Evolutionary conservation across 1,140 invertebrate genomes (phyloP).

Genomic region (Ceratosolen fusciceps): DNA sequence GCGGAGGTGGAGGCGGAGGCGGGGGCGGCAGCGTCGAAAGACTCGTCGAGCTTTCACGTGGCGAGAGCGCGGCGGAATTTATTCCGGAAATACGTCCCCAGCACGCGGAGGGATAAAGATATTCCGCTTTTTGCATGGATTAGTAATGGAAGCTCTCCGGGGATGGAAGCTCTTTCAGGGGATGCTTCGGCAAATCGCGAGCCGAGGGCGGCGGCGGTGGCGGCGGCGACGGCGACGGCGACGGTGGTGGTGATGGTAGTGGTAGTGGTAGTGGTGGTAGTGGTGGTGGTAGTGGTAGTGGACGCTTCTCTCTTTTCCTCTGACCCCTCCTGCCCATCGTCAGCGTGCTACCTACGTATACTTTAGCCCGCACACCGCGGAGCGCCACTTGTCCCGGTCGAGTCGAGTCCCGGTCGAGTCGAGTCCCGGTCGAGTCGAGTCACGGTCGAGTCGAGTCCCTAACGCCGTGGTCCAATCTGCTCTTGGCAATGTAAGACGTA

Average conservation of each 20-base stretch:
- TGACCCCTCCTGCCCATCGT: background rate
- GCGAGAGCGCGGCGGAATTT: slow-evolving; percentile 62
- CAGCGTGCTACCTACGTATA: background rate
- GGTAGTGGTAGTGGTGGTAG: too few relatives aligned
- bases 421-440: too few relatives aligned
- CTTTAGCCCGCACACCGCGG: too few relatives aligned
- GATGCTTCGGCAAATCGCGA: slow-evolving; percentile 60
- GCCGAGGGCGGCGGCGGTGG: too few relatives aligned
- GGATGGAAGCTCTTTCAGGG: slow-evolving; percentile 68
- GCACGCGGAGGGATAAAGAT: slow-evolving; percentile 70
- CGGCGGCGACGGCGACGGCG: too few relatives aligned
- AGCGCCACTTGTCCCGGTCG: too few relatives aligned
- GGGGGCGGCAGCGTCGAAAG: slow-evolving; percentile 10
- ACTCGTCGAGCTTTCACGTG: slow-evolving; percentile 58
- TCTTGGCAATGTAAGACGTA: background rate
- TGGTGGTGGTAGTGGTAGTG: too few relatives aligned
- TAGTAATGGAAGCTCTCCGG: slow-evolving; percentile 71
- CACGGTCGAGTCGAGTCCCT: too few relatives aligned
- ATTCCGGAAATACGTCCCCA: slow-evolving; percentile 71
- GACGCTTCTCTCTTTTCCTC: slow-evolving; percentile 49
- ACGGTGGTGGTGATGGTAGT: too few relatives aligned
- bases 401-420: too few relatives aligned
- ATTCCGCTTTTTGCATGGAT: slow-evolving; percentile 72
- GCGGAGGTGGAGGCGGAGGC: background rate
- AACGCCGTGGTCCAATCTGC: too few relatives aligned